phyloP scores from a whole-genome alignment of 2,797 vertebrate genomes.

The Enteromius afrohamiltoni region DNA sequence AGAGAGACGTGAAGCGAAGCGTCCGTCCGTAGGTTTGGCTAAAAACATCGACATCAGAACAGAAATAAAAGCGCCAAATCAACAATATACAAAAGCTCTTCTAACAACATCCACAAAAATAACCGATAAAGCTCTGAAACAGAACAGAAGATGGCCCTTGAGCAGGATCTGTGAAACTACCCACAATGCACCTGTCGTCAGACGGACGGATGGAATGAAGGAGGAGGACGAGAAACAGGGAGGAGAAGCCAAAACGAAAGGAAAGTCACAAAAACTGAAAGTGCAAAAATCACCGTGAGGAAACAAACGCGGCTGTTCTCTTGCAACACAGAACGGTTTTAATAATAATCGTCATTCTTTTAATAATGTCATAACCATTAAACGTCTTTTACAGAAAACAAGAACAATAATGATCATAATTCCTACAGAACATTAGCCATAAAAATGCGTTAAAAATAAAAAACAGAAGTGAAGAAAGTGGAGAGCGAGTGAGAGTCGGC shows the following conservation, averaged over 20 bases:
- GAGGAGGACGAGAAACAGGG: slow-evolving; percentile 2
- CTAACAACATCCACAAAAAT: slow-evolving; percentile 55
- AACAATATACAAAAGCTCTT: slow-evolving; percentile 67
- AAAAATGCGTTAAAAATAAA: slow-evolving; percentile 73
- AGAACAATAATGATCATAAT: slow-evolving; percentile 82
- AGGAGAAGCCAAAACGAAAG: background rate
- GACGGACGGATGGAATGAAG: slow-evolving; percentile 1
- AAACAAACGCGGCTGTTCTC: slow-evolving; percentile 75
- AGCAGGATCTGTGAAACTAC: slow-evolving; percentile 76
- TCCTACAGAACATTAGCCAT: slow-evolving; percentile 83
- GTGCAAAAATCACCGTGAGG: slow-evolving; percentile 86
- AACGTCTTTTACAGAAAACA: slow-evolving; percentile 81
- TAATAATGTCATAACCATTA: slow-evolving; percentile 78
- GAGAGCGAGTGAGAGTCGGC: slow-evolving; percentile 53
- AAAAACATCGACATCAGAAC: slow-evolving; percentile 74
- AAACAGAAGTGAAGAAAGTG: slow-evolving; percentile 57
- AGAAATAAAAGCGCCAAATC: slow-evolving; percentile 72
- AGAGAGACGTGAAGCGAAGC: slow-evolving; percentile 68
- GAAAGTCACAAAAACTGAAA: slow-evolving; percentile 78
- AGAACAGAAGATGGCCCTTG: slow-evolving; percentile 69
- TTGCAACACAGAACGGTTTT: slow-evolving; percentile 85
- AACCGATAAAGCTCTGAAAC: slow-evolving; percentile 71
- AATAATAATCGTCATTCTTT: slow-evolving; percentile 69
- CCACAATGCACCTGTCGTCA: slow-evolving; percentile 72
- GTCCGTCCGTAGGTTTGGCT: slow-evolving; percentile 71